These are phyloP conservation scores for Prosapia bicincta DNA, from an alignment of 2,888 invertebrate genomes.

Conservation along the genomic window DNA sequence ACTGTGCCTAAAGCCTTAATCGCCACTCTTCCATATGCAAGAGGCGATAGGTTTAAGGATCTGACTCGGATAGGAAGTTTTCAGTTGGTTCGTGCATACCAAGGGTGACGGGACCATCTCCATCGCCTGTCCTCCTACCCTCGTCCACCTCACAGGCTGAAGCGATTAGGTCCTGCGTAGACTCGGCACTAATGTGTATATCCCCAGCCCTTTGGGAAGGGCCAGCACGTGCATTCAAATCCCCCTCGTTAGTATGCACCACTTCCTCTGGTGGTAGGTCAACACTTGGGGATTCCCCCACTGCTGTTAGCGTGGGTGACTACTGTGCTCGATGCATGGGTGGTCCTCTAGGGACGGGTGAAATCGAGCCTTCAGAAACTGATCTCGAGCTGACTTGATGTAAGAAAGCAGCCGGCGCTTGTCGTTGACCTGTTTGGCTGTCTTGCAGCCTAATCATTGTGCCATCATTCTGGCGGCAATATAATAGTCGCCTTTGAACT, in stretches of 20 bases:
- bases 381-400: background rate
- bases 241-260: background rate
- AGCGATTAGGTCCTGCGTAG: no score
- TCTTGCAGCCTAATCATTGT: no score
- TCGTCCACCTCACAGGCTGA: no score
- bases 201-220: background rate
- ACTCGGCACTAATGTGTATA: no score
- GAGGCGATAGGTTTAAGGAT: background rate
- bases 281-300: background rate
- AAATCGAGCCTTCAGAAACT: background rate
- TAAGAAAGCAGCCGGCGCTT: no score
- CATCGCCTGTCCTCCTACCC: no score
- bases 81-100: background rate
- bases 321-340: no score
- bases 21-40: background rate
- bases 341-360: background rate
- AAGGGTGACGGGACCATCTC: no score
- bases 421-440: no score
- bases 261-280: background rate
- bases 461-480: no score
- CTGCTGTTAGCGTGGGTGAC: no score
- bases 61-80: background rate
- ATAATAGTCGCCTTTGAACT: no score
- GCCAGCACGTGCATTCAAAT: background rate
- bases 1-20: background rate